Conservation (phyloP, 1,140 invertebrate genomes). For the Monomorium pharaonis region DNA sequence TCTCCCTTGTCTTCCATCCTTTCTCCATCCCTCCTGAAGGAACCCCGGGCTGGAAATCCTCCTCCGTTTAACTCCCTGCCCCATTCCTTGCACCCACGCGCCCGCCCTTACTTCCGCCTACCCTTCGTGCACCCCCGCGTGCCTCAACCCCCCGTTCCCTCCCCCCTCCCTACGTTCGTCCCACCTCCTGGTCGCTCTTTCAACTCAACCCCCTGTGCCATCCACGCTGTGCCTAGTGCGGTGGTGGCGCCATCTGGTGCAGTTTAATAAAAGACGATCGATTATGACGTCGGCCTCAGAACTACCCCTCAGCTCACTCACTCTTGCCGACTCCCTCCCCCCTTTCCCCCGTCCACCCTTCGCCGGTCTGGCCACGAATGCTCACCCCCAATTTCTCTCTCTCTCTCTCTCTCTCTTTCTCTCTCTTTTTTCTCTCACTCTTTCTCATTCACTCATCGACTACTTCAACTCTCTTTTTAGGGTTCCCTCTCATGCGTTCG, state of each 20-base stretch:
- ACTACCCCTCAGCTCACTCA: constrained; percentile 74
- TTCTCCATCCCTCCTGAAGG: constrained; percentile 52
- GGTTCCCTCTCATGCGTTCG: background rate
- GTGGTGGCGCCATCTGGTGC: constrained; percentile 83
- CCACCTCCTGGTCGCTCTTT: constrained; percentile 45
- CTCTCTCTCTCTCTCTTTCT: too few relatives aligned
- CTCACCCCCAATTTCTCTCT: constrained; percentile 34
- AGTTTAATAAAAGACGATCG: constrained; percentile 86
- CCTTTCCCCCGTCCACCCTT: background rate
- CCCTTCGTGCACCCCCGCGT: constrained; percentile 62
- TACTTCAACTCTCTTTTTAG: constrained; percentile 24
- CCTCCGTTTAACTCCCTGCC: constrained; percentile 73
- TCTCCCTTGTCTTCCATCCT: constrained; percentile 44
- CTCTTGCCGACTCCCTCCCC: constrained; percentile 31
- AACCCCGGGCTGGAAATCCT: constrained; percentile 58
- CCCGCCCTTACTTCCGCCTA: constrained; percentile 73
- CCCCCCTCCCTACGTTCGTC: constrained; percentile 31
- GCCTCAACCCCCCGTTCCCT: constrained; percentile 46
- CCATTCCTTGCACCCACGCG: constrained; percentile 61
- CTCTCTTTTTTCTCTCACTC: background rate
- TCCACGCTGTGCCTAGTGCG: constrained; percentile 56
- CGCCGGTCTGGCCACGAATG: constrained; percentile 1
- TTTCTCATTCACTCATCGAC: background rate
- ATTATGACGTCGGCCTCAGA: constrained; percentile 85
- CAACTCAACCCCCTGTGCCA: constrained; percentile 50